Evolutionary conservation across 2,888 invertebrate genomes (phyloP), one percentile per base, ranked within the genome.

Genomic region (Meiosimyza decipiens): DNA sequence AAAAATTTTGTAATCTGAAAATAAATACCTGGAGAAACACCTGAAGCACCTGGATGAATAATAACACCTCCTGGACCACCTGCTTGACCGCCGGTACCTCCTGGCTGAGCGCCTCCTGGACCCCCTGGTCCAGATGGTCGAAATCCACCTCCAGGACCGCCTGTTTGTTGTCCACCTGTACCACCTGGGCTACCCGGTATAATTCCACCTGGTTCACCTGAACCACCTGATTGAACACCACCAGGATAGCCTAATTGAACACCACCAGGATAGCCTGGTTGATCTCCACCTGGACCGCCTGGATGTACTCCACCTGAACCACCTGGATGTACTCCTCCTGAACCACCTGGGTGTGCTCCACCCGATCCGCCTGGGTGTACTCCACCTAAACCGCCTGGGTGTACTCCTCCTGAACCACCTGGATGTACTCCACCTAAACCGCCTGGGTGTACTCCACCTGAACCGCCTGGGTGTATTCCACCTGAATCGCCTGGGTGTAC

Each of bases 91-190:
- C 67, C 73, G 54, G 33, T 15, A n/a, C 40, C 51, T 11, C 71
- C 64, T 11, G 68, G 65, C 64, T 63, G 60, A 9, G 18, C 64
- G 33, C 49, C 15, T n/a, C 72, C 74, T 12, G 64, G n/a, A n/a
- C n/a, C n/a, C n/a, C n/a, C n/a, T n/a, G n/a, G n/a, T n/a, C n/a
- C n/a, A n/a, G n/a, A n/a, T n/a, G n/a, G 73, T 59, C 72, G 28
- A 3, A 28, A 3, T 28, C 28, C 73, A 5, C 13, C 33, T 1
- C 68, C 71, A 16, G 28, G 0, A 28, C 28, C 28, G 28, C 28
- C 54, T 22, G 16, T 18, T 18, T 6, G 64, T 7, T 13, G 67
- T 16, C 16, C 33, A 40, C 47, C n/a, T 5, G 40, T 47, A 22
- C 52, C 66, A 51, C 69, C 28, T 28, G 28, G 3, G 3, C 28